Conservation (phyloP, 2,113 vertebrate genomes). For the Paedocypris sp. region DNA sequence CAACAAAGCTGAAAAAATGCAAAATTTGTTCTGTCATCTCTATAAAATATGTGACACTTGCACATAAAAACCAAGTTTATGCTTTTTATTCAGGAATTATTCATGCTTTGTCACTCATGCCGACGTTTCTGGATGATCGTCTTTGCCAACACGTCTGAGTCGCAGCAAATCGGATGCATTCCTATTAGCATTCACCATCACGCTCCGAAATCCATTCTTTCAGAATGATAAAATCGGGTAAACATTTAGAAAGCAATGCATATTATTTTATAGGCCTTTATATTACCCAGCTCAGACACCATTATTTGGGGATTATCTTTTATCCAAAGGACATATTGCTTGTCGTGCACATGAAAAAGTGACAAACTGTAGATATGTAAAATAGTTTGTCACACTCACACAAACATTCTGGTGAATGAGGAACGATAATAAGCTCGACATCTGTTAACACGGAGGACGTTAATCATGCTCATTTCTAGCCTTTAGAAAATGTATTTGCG, state of each 20-base stretch:
- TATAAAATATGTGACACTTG: not conserved
- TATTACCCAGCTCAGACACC: not conserved
- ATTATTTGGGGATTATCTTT: constrained; percentile 13
- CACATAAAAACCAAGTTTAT: not conserved
- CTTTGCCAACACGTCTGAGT: not conserved
- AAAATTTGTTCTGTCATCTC: not conserved
- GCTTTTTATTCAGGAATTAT: not conserved
- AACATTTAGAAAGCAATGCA: not conserved
- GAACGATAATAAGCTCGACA: no score
- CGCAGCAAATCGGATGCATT: not conserved
- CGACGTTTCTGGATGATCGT: not conserved
- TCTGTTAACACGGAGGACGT: no score
- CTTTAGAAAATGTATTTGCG: not conserved
- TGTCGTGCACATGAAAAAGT: not conserved
- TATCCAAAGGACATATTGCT: not conserved
- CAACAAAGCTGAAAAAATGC: not conserved
- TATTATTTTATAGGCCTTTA: not conserved
- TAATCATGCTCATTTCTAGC: no score
- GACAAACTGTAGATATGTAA: not conserved
- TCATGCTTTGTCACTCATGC: not conserved
- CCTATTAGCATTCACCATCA: constrained; percentile 21
- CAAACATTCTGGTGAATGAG: no score
- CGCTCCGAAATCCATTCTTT: constrained; percentile 7
- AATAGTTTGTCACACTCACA: not conserved
- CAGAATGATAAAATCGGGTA: not conserved